Percentiles rank a stretch among this genome's conserved stretches.
phyloP scores from a whole-genome alignment of 2,113 vertebrate genomes.

The Peucedramus taeniatus region DNA sequence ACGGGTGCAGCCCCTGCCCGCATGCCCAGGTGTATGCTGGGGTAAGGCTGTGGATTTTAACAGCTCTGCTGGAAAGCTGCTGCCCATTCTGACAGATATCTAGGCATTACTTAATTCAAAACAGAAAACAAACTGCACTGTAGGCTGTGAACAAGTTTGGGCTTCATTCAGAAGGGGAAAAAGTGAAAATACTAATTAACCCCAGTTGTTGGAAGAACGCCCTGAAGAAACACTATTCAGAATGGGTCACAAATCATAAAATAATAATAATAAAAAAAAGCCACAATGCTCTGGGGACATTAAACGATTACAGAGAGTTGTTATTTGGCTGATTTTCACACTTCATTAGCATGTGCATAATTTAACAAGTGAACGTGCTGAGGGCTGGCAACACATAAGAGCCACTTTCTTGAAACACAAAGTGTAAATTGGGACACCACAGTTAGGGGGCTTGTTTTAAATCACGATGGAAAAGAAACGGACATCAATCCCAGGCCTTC shows the following conservation, averaged over 20 bases:
- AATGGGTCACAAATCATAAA: conserved; percentile 73
- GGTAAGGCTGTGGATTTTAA: not conserved
- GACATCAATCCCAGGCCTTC: not conserved
- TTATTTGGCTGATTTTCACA: conserved; percentile 82
- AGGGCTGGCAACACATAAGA: conserved; percentile 69
- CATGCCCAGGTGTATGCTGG: rapidly evolving
- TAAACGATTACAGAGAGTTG: conserved; percentile 74
- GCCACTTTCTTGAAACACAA: conserved; percentile 55
- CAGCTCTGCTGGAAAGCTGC: conserved; percentile 14
- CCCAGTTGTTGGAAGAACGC: conserved; percentile 77
- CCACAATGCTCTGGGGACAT: conserved; percentile 71
- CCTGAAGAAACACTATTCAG: conserved; percentile 74
- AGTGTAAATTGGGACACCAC: conserved; percentile 64
- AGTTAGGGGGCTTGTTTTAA: not conserved
- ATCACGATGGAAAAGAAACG: conserved; percentile 24
- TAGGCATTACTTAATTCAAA: conserved; percentile 20
- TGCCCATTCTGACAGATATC: conserved; percentile 15
- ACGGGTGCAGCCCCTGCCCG: rapidly evolving
- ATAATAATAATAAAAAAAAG: conserved; percentile 56
- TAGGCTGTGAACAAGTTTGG: conserved; percentile 23
- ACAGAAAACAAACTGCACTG: conserved; percentile 29
- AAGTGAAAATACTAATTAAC: conserved; percentile 85
- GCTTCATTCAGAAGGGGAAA: conserved; percentile 62
- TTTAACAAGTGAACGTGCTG: conserved; percentile 75
- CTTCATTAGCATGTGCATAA: conserved; percentile 85